phyloP scores from a whole-genome alignment of 2,888 invertebrate genomes.

The Cataglyphis rosenhaueri region DNA sequence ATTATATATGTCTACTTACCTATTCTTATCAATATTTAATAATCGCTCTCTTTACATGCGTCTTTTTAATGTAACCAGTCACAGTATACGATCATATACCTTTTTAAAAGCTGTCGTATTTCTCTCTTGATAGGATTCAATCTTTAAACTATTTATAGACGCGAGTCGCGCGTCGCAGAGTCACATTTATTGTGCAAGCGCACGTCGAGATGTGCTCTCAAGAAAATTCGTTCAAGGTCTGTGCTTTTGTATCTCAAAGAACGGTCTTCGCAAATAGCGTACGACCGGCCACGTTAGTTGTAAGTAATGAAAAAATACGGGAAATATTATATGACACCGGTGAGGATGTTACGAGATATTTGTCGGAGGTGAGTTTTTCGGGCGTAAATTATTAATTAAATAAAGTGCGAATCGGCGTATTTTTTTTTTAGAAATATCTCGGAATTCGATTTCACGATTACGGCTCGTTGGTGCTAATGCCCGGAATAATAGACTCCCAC shows the following conservation, averaged over 20 bases:
- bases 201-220: neutral
- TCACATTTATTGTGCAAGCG: neutral
- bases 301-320: constrained; percentile 87
- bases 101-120: neutral
- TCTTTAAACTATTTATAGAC: constrained; percentile 28
- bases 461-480: constrained; percentile 87
- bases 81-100: neutral
- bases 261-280: constrained; percentile 72
- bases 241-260: constrained; percentile 70
- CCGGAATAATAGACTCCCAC: constrained; percentile 90
- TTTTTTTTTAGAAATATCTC: constrained; percentile 64
- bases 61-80: neutral
- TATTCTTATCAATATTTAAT: neutral
- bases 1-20: neutral
- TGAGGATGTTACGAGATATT: constrained; percentile 47
- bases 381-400: neutral
- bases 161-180: neutral
- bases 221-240: constrained; percentile 17
- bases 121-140: neutral
- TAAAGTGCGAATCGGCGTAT: constrained; percentile 7
- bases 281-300: constrained; percentile 86
- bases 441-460: constrained; percentile 82
- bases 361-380: constrained; percentile 63
- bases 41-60: neutral
- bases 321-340: constrained; percentile 86